These are phyloP conservation scores for Cyprinella venusta DNA, from an alignment of 2,797 vertebrate genomes.

Conservation along the genomic window DNA sequence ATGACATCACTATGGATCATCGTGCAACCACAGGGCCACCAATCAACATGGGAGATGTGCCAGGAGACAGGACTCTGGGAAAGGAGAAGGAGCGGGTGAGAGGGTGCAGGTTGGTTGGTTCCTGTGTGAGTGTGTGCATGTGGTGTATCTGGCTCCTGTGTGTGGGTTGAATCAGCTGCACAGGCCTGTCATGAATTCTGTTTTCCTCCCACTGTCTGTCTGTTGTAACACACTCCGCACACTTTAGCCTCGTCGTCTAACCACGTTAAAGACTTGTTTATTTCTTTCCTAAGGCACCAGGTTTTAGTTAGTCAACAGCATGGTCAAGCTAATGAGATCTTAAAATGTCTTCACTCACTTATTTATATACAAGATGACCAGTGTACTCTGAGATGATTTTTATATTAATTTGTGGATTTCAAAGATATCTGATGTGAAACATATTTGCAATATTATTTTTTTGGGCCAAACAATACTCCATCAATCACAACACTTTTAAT, in stretches of 20 bases:
- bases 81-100: constrained; percentile 30
- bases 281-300: background rate
- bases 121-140: background rate
- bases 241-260: constrained; percentile 1
- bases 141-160: constrained; percentile 41
- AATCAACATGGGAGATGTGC: constrained; percentile 51
- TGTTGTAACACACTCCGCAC: constrained; percentile 29
- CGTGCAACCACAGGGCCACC: constrained; percentile 42
- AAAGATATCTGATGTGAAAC: background rate
- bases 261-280: background rate
- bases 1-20: constrained; percentile 56
- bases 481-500: background rate
- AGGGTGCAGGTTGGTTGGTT: constrained; percentile 25
- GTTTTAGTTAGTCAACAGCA: constrained; percentile 17
- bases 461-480: background rate
- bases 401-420: background rate
- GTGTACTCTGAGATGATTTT: background rate
- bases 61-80: constrained; percentile 27
- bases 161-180: constrained; percentile 57
- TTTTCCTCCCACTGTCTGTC: constrained; percentile 43
- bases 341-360: background rate
- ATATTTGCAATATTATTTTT: background rate
- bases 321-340: background rate
- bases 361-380: background rate
- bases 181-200: constrained; percentile 48